Evolutionary conservation across 2,888 invertebrate genomes (phyloP).

Genomic region (Lepidocyrtoides sp.): DNA sequence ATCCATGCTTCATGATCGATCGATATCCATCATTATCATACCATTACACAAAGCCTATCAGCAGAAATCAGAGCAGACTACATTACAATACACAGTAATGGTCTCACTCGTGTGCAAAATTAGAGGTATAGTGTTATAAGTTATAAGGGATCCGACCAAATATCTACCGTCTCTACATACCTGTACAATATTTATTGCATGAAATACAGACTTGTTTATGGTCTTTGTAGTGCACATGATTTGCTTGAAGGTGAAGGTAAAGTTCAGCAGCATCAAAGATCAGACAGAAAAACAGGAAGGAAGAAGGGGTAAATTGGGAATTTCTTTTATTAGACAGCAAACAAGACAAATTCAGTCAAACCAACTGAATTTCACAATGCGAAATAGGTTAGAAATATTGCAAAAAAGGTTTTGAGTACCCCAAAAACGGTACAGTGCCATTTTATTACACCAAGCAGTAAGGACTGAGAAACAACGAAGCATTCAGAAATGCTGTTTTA

Average conservation of each 20-base stretch:
- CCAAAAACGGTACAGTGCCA: no score
- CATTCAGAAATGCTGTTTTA: no score
- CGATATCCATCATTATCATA: background rate
- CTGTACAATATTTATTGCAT: background rate
- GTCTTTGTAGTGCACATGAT: background rate
- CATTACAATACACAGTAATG: background rate
- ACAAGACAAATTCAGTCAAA: no score
- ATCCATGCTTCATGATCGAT: slow-evolving; percentile 17
- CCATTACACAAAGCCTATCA: background rate
- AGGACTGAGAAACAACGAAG: no score
- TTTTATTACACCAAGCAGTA: no score
- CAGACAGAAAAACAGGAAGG: slow-evolving; percentile 14
- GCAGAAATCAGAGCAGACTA: no score
- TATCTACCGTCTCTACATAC: background rate
- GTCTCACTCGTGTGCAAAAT: background rate
- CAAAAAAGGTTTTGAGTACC: no score
- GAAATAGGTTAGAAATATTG: no score
- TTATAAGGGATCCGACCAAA: background rate
- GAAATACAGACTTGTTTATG: background rate
- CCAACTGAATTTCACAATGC: no score
- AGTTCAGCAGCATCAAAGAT: background rate
- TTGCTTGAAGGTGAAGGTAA: slow-evolving; percentile 48
- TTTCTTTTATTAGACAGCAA: no score
- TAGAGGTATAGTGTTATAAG: background rate
- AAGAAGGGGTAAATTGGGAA: no score